These are phyloP conservation scores for Falco berigora DNA, from an alignment of 2,797 vertebrate genomes.

Conservation along the genomic window DNA sequence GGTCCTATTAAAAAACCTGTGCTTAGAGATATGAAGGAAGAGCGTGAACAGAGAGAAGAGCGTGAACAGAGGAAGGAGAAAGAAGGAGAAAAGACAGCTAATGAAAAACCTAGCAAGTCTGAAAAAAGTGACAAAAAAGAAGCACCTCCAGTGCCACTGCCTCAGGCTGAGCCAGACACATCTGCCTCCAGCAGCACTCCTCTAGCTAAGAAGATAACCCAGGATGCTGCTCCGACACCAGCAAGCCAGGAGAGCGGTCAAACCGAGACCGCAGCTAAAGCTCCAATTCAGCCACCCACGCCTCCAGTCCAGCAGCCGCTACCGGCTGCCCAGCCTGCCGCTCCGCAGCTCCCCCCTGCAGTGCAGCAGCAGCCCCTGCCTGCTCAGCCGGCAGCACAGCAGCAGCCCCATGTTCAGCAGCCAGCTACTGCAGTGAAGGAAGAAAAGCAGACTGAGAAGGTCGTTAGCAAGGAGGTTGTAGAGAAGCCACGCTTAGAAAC, in stretches of 20 bases:
- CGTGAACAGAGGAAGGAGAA: conserved; percentile 91
- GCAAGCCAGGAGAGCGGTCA: conserved; percentile 43
- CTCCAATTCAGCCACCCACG: background rate
- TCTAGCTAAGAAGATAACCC: conserved; percentile 57
- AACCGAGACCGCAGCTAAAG: conserved; percentile 50
- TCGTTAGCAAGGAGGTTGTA: conserved; percentile 65
- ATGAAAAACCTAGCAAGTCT: conserved; percentile 69
- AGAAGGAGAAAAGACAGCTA: conserved; percentile 77
- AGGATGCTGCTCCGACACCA: conserved; percentile 31
- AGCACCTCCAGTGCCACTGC: conserved; percentile 68
- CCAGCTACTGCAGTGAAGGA: conserved; percentile 63
- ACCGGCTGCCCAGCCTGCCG: background rate
- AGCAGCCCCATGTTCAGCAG: background rate
- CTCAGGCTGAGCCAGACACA: conserved; percentile 74
- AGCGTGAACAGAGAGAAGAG: conserved; percentile 92
- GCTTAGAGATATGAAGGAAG: conserved; percentile 97
- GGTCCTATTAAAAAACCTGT: conserved; percentile 98
- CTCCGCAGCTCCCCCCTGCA: conserved; percentile 8
- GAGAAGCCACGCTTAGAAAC: conserved; percentile 84
- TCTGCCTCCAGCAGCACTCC: background rate
- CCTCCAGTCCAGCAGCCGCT: conserved; percentile 22
- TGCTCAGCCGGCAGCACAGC: background rate
- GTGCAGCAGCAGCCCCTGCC: background rate
- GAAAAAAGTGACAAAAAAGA: conserved; percentile 81
- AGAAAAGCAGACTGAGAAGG: conserved; percentile 84